Evolutionary conservation across 2,113 vertebrate species (phyloP).

Genomic region (Larimichthys polyactis): DNA sequence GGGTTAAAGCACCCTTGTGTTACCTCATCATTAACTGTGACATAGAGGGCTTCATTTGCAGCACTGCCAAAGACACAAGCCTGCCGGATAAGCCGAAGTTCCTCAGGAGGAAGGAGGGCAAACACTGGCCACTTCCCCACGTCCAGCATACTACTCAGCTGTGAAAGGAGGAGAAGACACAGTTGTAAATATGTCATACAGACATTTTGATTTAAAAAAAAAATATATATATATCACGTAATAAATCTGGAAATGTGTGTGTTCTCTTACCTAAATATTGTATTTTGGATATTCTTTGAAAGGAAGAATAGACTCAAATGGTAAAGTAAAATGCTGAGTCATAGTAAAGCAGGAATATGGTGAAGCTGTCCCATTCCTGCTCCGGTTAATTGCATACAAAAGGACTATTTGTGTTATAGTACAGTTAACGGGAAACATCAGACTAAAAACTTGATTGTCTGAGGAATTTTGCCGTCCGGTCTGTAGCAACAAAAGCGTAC

Average conservation of each 20-base stretch:
- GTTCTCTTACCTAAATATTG: neutral
- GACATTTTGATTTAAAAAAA: neutral
- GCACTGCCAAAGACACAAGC: slow-evolving; percentile 96
- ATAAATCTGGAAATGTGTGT: neutral
- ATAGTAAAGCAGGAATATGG: neutral
- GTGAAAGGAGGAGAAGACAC: slow-evolving; percentile 29
- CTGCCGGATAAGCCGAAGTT: slow-evolving; percentile 92
- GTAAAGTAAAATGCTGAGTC: neutral
- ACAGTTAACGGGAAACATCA: neutral
- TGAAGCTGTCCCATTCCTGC: neutral
- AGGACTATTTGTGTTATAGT: neutral
- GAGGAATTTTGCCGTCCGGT: neutral
- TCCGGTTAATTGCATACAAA: neutral
- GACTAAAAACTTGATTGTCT: neutral
- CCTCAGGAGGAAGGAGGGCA: slow-evolving; percentile 94
- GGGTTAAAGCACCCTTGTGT: slow-evolving; percentile 38
- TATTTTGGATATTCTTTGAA: neutral
- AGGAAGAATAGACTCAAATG: neutral
- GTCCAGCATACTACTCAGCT: slow-evolving; percentile 93
- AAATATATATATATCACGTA: neutral
- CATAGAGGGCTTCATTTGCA: slow-evolving; percentile 95
- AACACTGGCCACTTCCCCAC: slow-evolving; percentile 99
- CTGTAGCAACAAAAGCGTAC: neutral
- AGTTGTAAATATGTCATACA: neutral
- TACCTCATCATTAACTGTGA: slow-evolving; percentile 96